These are phyloP conservation scores for Scarus forsteni DNA, from an alignment of 2,797 vertebrate species.

Conservation along the genomic window DNA sequence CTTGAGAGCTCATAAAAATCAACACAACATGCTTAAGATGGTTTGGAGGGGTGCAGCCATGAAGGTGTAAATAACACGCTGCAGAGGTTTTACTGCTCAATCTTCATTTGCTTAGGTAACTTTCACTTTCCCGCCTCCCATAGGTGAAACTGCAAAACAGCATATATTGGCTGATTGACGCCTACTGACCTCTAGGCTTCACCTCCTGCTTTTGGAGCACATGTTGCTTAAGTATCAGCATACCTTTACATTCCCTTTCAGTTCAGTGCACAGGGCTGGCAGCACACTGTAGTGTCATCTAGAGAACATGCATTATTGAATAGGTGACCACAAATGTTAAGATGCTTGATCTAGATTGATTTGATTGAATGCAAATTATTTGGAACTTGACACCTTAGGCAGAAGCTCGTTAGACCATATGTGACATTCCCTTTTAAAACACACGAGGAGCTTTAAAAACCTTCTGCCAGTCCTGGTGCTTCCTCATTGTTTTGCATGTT, in stretches of 20 bases:
- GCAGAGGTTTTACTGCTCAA: background rate
- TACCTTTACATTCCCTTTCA: background rate
- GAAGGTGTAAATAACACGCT: background rate
- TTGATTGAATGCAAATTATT: background rate
- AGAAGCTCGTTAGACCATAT: conserved; percentile 1
- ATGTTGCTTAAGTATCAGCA: background rate
- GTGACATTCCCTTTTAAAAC: background rate
- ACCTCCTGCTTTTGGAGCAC: background rate
- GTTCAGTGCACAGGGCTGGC: background rate
- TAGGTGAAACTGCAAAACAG: background rate
- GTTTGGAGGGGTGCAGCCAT: conserved; percentile 19
- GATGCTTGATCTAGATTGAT: background rate
- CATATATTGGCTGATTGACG: background rate
- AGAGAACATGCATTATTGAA: background rate
- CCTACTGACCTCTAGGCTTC: too few relatives aligned
- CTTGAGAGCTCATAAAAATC: conserved; percentile 1
- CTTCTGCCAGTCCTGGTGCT: background rate
- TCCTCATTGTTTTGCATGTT: background rate
- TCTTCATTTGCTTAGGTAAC: background rate
- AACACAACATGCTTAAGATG: conserved; percentile 27
- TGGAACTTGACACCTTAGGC: background rate
- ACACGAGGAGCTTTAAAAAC: background rate
- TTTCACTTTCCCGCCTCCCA: background rate
- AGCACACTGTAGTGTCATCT: background rate
- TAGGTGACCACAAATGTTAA: background rate